Evolutionary conservation across 2,888 invertebrate genomes (phyloP).

Genomic region (Macrophya annulata): DNA sequence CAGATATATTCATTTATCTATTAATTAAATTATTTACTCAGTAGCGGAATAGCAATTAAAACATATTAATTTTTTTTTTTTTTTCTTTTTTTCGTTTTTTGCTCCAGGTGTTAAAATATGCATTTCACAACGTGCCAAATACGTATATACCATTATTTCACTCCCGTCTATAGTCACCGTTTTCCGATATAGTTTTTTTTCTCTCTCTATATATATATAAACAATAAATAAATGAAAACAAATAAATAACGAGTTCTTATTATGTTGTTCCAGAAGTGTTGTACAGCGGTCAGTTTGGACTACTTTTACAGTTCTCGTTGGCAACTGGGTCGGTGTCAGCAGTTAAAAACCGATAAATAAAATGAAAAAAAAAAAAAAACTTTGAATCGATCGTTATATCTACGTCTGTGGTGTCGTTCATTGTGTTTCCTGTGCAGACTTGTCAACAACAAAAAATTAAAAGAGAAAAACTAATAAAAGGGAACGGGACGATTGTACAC

Average conservation of each 20-base stretch:
- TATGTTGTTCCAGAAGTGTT: background rate
- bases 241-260: background rate
- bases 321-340: background rate
- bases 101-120: background rate
- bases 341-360: slow-evolving; percentile 45
- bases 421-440: background rate
- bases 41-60: background rate
- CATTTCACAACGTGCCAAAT: background rate
- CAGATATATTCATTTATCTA: too few species aligned
- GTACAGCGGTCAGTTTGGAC: background rate
- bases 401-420: slow-evolving; percentile 13
- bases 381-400: slow-evolving; percentile 25
- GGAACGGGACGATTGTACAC: too few species aligned
- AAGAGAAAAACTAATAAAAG: background rate
- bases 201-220: background rate
- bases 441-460: background rate
- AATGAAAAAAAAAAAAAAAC: slow-evolving; percentile 5
- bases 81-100: background rate
- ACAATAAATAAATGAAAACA: background rate
- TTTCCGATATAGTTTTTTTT: background rate
- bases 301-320: slow-evolving; percentile 23
- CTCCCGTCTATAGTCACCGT: background rate
- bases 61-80: background rate
- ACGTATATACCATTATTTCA: background rate
- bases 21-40: too few species aligned